A percentile compares a stretch with the other conserved stretches of the same genome.
Conservation (phyloP, 2,888 invertebrate species). For the Apantesis nais region DNA sequence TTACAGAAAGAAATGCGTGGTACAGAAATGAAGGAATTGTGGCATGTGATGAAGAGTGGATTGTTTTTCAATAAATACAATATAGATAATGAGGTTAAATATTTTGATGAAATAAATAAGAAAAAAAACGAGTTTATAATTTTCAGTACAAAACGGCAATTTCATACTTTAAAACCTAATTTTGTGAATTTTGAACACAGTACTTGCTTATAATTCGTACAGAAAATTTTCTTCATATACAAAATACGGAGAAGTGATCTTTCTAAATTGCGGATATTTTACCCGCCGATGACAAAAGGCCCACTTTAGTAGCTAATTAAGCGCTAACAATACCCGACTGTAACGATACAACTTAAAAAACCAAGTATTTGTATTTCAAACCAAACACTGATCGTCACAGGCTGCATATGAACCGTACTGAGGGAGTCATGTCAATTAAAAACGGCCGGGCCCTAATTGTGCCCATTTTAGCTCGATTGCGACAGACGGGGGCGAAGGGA, state of each 20-base stretch:
- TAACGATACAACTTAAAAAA: slow-evolving; percentile 1
- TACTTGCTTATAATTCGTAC: not conserved
- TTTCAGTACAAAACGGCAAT: no score
- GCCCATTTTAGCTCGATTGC: slow-evolving; percentile 72
- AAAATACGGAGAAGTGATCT: not conserved
- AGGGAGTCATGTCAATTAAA: slow-evolving; percentile 75
- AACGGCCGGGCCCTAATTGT: slow-evolving; percentile 72
- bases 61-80: no score
- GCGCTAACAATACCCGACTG: not conserved
- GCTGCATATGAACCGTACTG: slow-evolving; percentile 35
- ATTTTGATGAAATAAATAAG: no score
- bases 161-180: not conserved
- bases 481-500: slow-evolving; percentile 55
- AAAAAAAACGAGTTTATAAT: no score
- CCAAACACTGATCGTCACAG: slow-evolving; percentile 52
- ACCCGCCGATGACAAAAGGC: not conserved
- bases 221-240: not conserved
- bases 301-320: not conserved
- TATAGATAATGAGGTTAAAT: no score
- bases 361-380: slow-evolving; percentile 23
- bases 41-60: no score
- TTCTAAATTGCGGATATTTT: no score
- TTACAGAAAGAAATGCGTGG: no score
- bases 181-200: no score
- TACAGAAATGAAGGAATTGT: no score